A percentile compares a stretch with the other conserved stretches of the same genome.
Evolutionary conservation across 2,797 vertebrate genomes (phyloP).

Genomic region (Hemitrygon akajei): DNA sequence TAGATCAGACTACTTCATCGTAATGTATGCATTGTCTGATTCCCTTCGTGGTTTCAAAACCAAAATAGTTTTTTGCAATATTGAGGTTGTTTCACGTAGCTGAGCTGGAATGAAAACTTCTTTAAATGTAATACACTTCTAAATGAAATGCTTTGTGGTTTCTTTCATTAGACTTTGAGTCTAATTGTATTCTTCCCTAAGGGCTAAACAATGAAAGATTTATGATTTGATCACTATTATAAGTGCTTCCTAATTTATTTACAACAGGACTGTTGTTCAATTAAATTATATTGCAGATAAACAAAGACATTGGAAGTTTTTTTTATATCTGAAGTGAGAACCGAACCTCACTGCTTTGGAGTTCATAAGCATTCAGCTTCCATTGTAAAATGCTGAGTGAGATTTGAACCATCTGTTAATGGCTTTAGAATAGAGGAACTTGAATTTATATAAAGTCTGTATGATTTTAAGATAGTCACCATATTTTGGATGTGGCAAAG

Average conservation of each 20-base stretch:
- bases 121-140: neutral
- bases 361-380: neutral
- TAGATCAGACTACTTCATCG: neutral
- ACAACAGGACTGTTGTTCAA: conserved; percentile 31
- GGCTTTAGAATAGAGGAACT: neutral
- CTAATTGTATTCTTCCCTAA: conserved; percentile 28
- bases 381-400: neutral
- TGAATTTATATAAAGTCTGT: neutral
- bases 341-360: neutral
- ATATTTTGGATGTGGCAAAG: neutral
- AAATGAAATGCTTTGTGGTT: conserved; percentile 15
- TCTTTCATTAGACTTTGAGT: neutral
- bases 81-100: neutral
- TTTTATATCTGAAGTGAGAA: neutral
- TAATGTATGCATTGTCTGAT: neutral
- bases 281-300: conserved; percentile 24
- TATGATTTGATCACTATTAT: conserved; percentile 18
- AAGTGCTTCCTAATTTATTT: conserved; percentile 29
- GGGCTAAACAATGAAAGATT: conserved; percentile 28
- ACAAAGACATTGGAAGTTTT: neutral
- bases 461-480: too few relatives aligned
- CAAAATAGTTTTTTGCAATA: neutral
- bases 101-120: neutral
- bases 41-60: neutral
- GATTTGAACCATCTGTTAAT: neutral